Evolutionary conservation across 2,888 invertebrate genomes (phyloP), one percentile per base, ranked within the genome.

Genomic region (Eristalinus sepulchralis): DNA sequence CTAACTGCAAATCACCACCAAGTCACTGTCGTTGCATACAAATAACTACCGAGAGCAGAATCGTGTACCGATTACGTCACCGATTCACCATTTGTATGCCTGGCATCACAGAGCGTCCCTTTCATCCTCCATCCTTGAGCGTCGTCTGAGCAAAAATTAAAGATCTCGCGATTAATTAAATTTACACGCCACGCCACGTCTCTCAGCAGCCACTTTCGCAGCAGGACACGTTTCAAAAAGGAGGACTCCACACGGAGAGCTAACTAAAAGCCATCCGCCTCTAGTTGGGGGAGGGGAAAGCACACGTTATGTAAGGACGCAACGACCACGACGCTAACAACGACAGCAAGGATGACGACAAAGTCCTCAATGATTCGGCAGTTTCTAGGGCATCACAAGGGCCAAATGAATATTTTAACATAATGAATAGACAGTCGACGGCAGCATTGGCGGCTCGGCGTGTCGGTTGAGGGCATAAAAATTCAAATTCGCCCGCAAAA

Each of bases 351-450:
- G 1, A 34, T 10, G 34, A 34, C 6, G 34, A 10, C 8, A 10
- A 34, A 34, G 72, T 86, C 47, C 64, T 70, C 77, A 73, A 86
- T 78, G 77, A 82, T 86, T 86, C 60, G 85, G 73, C 82, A 82
- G 60, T 86, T 86, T 86, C 82, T 82, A 85, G 77, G 77, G 81
- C 85, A 85, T 81, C 81, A 85, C 77, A 85, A 70, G 78, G 78
- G 82, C 78, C 85, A 75, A 82, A 86, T 86, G 85, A 86, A 82
- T 86, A 86, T 86, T 86, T 86, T 82, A 82, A 57, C 73, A 82
- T 86, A 86, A 86, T 86, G 82, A 73, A 85, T 78, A 73, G 36
- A 73, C 57, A 72, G 55, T 60, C 33, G 17, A 3, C 13, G 17
- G 34, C n/a, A 6, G 6, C 60, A n/a, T n/a, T n/a, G n/a, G n/a